phyloP scores from a whole-genome alignment of 1,140 invertebrate species.

The Cardiocondyla obscurior region DNA sequence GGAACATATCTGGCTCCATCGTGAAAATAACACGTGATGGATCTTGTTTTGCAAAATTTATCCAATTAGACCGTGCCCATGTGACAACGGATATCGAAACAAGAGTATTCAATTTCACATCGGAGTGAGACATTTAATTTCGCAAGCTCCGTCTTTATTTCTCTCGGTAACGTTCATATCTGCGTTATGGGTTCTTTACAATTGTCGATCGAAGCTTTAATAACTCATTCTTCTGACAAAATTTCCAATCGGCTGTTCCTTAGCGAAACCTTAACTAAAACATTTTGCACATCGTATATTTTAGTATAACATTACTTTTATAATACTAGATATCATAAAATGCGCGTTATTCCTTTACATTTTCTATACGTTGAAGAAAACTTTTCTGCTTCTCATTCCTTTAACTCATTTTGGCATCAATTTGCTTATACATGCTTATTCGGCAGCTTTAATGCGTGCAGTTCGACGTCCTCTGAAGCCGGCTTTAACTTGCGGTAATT shows the following conservation, averaged over 20 bases:
- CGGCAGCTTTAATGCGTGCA: not conserved
- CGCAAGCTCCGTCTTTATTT: not conserved
- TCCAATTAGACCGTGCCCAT: conserved; percentile 25
- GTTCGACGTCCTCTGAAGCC: not conserved
- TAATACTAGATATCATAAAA: no score
- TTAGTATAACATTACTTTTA: no score
- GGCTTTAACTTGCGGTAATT: not conserved
- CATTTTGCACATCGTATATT: no score
- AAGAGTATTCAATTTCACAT: conserved; percentile 37
- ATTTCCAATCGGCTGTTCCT: not conserved
- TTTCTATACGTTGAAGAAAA: no score
- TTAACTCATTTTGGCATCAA: not conserved
- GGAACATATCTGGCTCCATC: not conserved
- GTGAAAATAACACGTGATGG: conserved; percentile 4
- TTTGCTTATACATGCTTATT: not conserved
- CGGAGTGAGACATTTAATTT: conserved; percentile 28
- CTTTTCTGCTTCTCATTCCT: no score
- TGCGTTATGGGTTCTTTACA: not conserved
- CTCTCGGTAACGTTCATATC: not conserved
- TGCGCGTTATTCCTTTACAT: no score
- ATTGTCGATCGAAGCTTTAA: not conserved
- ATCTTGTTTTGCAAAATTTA: conserved; percentile 43
- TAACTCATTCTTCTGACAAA: not conserved
- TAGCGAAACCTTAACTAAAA: not conserved
- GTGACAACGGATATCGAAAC: conserved; percentile 22